A percentile compares a stretch with the other conserved stretches of the same genome.
Conservation (phyloP, 2,113 vertebrate genomes). For the Poeciliopsis turrubarensis region DNA sequence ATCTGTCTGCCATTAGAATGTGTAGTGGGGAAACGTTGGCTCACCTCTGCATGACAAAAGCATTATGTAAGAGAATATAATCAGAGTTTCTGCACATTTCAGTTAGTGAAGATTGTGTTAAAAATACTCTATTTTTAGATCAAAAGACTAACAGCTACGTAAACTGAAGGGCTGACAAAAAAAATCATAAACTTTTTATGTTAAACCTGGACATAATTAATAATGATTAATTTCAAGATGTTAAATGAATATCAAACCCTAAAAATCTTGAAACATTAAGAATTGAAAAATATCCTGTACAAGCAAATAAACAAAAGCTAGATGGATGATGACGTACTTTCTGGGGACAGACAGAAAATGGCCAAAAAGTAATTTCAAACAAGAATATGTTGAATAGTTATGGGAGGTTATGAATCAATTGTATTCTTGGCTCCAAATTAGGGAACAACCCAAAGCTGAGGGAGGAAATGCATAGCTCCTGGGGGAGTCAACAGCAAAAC, state of each 20-base stretch:
- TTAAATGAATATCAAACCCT: no score
- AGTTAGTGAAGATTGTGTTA: not conserved
- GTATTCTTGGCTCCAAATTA: not conserved
- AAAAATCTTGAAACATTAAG: no score
- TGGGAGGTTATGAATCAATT: not conserved
- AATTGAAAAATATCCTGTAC: no score
- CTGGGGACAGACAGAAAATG: not conserved
- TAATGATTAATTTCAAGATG: no score
- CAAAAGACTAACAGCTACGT: not conserved
- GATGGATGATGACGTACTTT: not conserved
- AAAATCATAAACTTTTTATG: not conserved
- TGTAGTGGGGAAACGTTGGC: slow-evolving; percentile 95
- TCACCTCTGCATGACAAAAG: slow-evolving; percentile 84
- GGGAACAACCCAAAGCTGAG: not conserved
- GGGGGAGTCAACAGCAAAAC: not conserved
- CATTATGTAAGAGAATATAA: not conserved
- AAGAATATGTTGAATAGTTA: not conserved
- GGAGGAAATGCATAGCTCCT: not conserved
- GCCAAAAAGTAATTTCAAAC: not conserved
- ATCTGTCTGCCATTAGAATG: slow-evolving; percentile 96
- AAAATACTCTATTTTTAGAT: not conserved
- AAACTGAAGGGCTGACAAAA: not conserved
- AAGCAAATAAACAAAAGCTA: not conserved
- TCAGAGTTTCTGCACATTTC: not conserved
- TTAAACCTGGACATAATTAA: not conserved